Evolutionary conservation across 2,113 vertebrate genomes (phyloP).

Genomic region (Chlamydotis undulata): DNA sequence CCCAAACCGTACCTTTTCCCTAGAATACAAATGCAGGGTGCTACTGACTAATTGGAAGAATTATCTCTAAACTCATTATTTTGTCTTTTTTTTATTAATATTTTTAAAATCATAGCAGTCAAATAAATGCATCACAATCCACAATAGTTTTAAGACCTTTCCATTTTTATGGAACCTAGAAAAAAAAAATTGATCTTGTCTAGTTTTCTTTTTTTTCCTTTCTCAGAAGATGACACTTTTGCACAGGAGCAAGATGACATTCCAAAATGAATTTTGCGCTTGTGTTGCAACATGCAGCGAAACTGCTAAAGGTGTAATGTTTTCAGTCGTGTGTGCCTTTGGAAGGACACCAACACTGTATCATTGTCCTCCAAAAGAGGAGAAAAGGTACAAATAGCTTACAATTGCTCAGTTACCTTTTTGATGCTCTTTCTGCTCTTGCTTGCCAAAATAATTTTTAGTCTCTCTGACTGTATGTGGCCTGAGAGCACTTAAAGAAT

Average conservation of each 20-base stretch:
- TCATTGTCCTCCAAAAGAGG: background rate
- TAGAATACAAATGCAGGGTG: background rate
- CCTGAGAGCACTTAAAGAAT: background rate
- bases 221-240: background rate
- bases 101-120: background rate
- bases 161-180: background rate
- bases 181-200: background rate
- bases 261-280: background rate
- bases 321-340: background rate
- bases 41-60: background rate
- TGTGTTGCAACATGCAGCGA: background rate
- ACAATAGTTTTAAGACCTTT: background rate
- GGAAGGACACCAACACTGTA: background rate
- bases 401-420: background rate
- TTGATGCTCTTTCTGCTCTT: background rate
- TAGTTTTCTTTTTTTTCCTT: background rate
- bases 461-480: background rate
- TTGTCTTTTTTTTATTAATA: background rate
- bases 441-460: background rate
- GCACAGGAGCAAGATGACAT: background rate
- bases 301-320: background rate
- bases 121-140: background rate
- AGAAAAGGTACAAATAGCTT: background rate
- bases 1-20: background rate
- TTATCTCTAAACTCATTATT: background rate